Conservation (phyloP, 2,888 invertebrate genomes). For the Auanema freiburgensis region DNA sequence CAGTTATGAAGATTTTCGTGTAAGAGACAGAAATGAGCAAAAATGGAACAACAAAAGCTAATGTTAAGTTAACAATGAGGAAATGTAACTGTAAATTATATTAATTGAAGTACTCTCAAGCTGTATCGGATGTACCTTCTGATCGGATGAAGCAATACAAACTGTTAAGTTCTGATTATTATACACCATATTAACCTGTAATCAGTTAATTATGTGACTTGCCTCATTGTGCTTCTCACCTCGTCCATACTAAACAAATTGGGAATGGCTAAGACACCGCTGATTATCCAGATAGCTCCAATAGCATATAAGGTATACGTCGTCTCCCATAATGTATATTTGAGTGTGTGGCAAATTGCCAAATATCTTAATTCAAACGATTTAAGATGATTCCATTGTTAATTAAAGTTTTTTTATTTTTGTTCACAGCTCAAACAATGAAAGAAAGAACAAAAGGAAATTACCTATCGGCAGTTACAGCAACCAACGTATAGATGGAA, state of each 20-base stretch:
- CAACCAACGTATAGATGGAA: conserved; percentile 64
- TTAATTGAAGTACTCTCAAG: no score
- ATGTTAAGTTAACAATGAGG: conserved; percentile 50
- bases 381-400: conserved; percentile 2
- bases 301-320: conserved; percentile 56
- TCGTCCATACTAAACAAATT: conserved; percentile 55
- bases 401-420: neutral
- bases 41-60: conserved; percentile 62
- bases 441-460: conserved; percentile 1
- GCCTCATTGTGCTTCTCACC: conserved; percentile 21
- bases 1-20: conserved; percentile 59
- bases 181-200: conserved; percentile 15
- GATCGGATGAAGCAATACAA: conserved; percentile 16
- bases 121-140: no score
- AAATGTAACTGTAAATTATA: conserved; percentile 11
- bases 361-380: conserved; percentile 35
- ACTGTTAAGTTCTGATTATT: conserved; percentile 19
- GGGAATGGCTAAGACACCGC: conserved; percentile 57
- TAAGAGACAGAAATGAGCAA: conserved; percentile 57
- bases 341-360: conserved; percentile 63
- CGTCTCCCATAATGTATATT: conserved; percentile 52
- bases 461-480: conserved; percentile 61
- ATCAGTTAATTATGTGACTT: neutral
- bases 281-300: conserved; percentile 57
- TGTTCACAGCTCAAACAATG: no score